phyloP scores from a whole-genome alignment of 2,113 vertebrate species.

The Catharus bicknelli region DNA sequence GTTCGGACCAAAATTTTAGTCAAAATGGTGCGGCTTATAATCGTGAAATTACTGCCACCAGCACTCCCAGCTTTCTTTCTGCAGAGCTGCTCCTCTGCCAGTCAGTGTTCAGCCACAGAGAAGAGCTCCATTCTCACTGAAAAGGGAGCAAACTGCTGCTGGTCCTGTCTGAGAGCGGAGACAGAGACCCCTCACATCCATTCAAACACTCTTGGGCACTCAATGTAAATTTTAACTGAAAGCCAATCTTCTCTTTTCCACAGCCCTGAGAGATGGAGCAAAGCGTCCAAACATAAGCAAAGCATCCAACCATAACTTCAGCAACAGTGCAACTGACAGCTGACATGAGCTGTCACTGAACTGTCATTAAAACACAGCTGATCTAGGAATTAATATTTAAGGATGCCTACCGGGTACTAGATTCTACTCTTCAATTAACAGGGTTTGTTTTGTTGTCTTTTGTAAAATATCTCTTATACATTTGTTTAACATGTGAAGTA shows the following conservation, averaged over 20 bases:
- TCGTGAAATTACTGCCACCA: too few species aligned
- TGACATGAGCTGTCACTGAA: background rate
- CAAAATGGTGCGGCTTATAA: too few species aligned
- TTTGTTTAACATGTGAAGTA: background rate
- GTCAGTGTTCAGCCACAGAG: background rate
- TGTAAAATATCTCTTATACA: background rate
- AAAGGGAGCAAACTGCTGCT: accelerated
- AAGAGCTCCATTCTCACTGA: background rate
- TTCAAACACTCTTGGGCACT: background rate
- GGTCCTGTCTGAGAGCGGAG: background rate
- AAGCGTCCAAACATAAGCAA: background rate
- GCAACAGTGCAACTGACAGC: background rate
- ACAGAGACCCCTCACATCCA: background rate
- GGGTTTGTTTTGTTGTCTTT: background rate
- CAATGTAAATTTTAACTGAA: background rate
- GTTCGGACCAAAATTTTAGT: too few species aligned
- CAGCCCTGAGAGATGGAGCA: background rate
- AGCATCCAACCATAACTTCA: background rate
- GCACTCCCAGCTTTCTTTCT: background rate
- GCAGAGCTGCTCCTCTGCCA: background rate
- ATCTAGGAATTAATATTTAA: background rate
- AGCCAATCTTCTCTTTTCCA: background rate
- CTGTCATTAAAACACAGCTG: background rate
- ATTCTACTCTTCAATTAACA: background rate
- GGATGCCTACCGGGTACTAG: background rate